Conservation (phyloP, 2,113 vertebrate species). For the Bubo scandiacus region DNA sequence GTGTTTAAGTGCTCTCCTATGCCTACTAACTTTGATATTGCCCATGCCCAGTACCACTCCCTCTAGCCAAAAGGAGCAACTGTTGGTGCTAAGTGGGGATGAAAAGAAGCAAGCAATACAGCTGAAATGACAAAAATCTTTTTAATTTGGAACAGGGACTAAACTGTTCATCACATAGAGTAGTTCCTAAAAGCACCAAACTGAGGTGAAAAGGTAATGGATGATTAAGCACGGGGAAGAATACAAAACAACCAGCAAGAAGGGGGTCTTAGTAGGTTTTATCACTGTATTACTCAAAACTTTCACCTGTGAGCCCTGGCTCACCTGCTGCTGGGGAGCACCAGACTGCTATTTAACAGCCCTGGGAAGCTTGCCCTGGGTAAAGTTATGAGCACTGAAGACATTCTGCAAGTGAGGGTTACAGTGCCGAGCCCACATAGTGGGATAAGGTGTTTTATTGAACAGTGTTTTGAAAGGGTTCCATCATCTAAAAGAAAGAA, state of each 20-base stretch:
- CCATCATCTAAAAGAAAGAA: not conserved
- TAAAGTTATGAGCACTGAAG: accelerated
- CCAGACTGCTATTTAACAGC: not conserved
- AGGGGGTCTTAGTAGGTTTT: not conserved
- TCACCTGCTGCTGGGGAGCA: not conserved
- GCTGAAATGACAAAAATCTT: not conserved
- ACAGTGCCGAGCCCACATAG: accelerated
- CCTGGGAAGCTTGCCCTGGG: not conserved
- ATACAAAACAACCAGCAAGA: not conserved
- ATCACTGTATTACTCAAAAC: not conserved
- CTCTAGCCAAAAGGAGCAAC: not conserved
- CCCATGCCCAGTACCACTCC: not conserved
- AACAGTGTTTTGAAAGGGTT: not conserved
- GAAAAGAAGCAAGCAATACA: not conserved
- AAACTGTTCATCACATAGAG: not conserved
- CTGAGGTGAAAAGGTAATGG: not conserved
- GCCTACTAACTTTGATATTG: not conserved
- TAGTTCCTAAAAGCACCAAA: not conserved
- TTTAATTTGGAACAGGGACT: not conserved
- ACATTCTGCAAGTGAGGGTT: accelerated
- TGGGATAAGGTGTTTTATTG: not conserved
- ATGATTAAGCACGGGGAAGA: not conserved
- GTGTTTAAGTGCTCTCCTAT: not conserved
- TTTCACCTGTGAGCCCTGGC: not conserved
- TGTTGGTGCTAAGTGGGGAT: not conserved